phyloP scores from a whole-genome alignment of 2,113 vertebrate genomes.

The Picathartes gymnocephalus region DNA sequence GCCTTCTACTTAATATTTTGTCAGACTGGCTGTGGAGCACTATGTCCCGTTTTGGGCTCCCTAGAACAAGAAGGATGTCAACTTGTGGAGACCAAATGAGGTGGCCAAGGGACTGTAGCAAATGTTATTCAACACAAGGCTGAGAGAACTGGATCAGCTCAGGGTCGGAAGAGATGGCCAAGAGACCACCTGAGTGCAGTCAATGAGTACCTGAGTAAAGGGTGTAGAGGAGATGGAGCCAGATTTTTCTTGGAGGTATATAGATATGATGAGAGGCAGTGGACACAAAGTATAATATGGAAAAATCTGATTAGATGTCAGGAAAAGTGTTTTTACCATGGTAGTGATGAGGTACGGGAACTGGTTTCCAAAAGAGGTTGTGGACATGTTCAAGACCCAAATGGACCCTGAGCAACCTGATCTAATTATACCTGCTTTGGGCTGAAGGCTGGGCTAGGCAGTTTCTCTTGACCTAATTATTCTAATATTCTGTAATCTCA shows the following conservation, averaged over 20 bases:
- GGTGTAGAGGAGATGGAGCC: not conserved
- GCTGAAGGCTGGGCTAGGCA: not conserved
- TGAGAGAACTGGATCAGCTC: not conserved
- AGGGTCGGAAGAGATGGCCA: not conserved
- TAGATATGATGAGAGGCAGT: not conserved
- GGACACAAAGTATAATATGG: not conserved
- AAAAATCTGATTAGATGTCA: not conserved
- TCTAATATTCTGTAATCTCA: not conserved
- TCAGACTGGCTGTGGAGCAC: not conserved
- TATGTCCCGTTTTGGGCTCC: not conserved
- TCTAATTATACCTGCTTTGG: not conserved
- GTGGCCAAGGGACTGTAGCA: not conserved
- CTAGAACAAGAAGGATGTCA: not conserved
- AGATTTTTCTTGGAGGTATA: not conserved
- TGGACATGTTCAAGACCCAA: not conserved
- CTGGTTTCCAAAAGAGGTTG: not conserved
- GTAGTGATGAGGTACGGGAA: not conserved
- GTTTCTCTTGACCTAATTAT: not conserved
- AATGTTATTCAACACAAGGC: not conserved
- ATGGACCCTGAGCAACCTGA: not conserved
- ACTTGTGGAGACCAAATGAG: not conserved
- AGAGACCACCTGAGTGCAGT: not conserved
- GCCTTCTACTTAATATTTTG: not conserved
- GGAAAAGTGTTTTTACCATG: not conserved
- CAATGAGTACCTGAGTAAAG: not conserved